phyloP scores from a whole-genome alignment of 2,888 invertebrate species.

The Drosophila eohydei region DNA sequence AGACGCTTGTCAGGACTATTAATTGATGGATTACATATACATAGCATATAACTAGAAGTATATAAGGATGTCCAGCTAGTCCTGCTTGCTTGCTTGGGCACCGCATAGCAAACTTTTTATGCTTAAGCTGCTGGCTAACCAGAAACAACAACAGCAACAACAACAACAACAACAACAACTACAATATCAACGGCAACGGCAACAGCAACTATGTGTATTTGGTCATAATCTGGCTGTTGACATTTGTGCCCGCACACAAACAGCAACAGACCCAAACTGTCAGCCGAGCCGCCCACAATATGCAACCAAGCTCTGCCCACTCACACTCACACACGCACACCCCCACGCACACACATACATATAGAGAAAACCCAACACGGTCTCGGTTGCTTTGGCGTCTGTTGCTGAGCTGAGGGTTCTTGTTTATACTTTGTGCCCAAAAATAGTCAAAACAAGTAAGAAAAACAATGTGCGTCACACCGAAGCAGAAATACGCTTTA shows the following conservation, averaged over 20 bases:
- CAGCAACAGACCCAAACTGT: slow-evolving; percentile 54
- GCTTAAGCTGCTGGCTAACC: slow-evolving; percentile 66
- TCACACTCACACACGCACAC: slow-evolving; percentile 9
- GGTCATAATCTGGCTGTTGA: slow-evolving; percentile 71
- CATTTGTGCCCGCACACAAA: slow-evolving; percentile 64
- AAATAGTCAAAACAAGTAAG: slow-evolving; percentile 24
- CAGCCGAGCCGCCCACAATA: slow-evolving; percentile 35
- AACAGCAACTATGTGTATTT: slow-evolving; percentile 31
- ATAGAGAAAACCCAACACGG: slow-evolving; percentile 16
- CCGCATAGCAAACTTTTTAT: slow-evolving; percentile 18
- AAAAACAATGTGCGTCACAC: not conserved
- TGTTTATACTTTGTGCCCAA: slow-evolving; percentile 32
- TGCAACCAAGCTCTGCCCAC: slow-evolving; percentile 41
- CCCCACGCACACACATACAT: slow-evolving; percentile 12
- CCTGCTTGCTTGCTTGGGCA: not conserved
- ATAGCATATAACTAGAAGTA: slow-evolving; percentile 1
- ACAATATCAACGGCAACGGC: slow-evolving; percentile 14
- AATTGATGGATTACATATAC: slow-evolving; percentile 68
- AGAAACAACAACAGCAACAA: slow-evolving; percentile 25
- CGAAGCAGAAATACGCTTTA: not conserved
- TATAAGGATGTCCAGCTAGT: slow-evolving; percentile 8
- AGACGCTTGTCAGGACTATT: slow-evolving; percentile 70
- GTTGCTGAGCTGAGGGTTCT: slow-evolving; percentile 31
- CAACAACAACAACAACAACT: slow-evolving; percentile 19
- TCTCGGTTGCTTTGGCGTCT: slow-evolving; percentile 33